phyloP scores from a whole-genome alignment of 2,888 invertebrate species.

The Biston betularia region DNA sequence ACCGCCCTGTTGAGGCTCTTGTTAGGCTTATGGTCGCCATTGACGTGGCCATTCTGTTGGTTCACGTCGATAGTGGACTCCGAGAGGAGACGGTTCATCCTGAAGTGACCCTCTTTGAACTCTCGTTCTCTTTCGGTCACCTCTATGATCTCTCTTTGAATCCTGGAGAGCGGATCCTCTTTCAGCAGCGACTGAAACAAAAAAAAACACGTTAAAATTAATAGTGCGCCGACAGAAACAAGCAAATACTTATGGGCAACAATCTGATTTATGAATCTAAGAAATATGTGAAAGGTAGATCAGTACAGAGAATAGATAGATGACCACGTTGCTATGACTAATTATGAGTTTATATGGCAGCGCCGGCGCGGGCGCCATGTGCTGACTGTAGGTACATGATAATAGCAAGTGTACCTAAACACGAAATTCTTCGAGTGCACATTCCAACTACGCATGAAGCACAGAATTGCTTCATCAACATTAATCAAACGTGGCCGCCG shows the following conservation, averaged over 20 bases:
- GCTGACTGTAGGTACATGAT: conserved; percentile 1
- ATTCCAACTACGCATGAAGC: conserved; percentile 36
- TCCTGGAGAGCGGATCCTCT: conserved; percentile 91
- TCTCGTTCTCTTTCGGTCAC: conserved; percentile 94
- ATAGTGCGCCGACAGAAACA: no score
- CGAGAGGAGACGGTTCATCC: conserved; percentile 76
- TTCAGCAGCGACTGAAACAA: conserved; percentile 85
- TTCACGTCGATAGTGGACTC: conserved; percentile 81
- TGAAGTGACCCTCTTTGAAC: conserved; percentile 88
- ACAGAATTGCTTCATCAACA: conserved; percentile 44
- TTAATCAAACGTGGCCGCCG: conserved; percentile 36
- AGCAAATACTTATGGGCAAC: no score
- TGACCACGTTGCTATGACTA: neutral
- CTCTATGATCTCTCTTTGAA: conserved; percentile 96
- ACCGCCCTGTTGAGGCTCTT: conserved; percentile 75
- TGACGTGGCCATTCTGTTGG: conserved; percentile 77
- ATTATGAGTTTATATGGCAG: no score
- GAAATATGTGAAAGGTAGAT: neutral
- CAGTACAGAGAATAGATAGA: neutral
- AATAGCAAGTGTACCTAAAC: conserved; percentile 31
- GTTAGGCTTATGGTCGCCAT: conserved; percentile 67
- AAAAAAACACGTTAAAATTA: no score
- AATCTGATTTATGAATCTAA: conserved; percentile 1
- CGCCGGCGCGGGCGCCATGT: conserved; percentile 2
- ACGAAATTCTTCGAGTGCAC: conserved; percentile 26